Base-by-base conservation (phyloP, 1,140 invertebrate species). In the Gonioctena quinquepunctata region DNA sequence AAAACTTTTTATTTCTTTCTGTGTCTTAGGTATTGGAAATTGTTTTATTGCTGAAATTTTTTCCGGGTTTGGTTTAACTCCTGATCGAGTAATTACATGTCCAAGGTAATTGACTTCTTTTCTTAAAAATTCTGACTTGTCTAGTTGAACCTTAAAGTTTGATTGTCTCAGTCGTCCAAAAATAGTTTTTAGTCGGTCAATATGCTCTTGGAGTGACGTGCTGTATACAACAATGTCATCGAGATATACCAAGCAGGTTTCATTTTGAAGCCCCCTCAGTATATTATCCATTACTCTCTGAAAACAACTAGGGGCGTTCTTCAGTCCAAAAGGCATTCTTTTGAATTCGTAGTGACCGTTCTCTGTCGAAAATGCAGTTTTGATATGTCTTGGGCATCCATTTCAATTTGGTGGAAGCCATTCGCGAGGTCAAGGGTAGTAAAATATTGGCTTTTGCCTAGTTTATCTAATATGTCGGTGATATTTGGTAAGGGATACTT, bases 81-180 rank as follows among this genome's bases (percentile, higher is more conserved):
- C 79, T 21, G 75, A 26, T 7, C 48, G 1, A 13, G 70, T 69
- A 7, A 78, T 67, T 23, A 78, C 68, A 66, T 86, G 84, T 6
- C 85, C 85, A 25, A 87, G 74, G 74, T 84, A 85, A 4, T 69
- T 56, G 1, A 86, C 79, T 81, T 85, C 81, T 60, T 80, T 77
- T 70, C 74, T 71, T 23, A 85, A 70, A 73, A 83, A 82, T 68
- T 82, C 74, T 5, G 52, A 54, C 52, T 73, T 66, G 19, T 56
- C 57, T 27, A 33, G 50, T 60, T 71, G 63, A 1, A 72, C 56
- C 63, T 75, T 75, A 8, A 75, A 61, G 11, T 66, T 72, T 1
- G 60, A 16, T 59, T 69, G 50, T 48, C 49, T 19, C 26, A 74
- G 60, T 21, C 67, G 65, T 22, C 72, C n/a, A 54, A 75, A 68